These are phyloP conservation scores for Cephus runcator DNA, from an alignment of 2,888 invertebrate genomes.

Conservation along the genomic window DNA sequence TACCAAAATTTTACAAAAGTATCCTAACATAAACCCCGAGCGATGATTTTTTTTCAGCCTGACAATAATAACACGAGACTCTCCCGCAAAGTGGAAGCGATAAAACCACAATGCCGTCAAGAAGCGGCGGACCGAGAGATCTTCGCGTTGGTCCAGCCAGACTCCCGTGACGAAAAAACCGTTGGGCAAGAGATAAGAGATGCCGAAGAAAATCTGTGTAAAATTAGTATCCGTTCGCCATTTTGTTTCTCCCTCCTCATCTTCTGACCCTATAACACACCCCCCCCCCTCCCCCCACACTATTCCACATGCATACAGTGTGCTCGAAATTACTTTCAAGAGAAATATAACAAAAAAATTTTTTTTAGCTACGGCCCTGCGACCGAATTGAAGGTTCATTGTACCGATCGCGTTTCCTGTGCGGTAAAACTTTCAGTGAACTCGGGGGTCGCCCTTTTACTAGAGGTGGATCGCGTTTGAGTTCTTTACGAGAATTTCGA, in stretches of 20 bases:
- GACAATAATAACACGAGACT: slow-evolving; percentile 10
- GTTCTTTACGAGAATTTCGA: background rate
- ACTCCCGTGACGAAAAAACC: slow-evolving; percentile 23
- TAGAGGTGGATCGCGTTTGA: background rate
- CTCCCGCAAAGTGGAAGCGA: slow-evolving; percentile 32
- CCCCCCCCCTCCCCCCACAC: accelerated
- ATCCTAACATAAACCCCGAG: too few species aligned
- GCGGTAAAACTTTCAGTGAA: background rate
- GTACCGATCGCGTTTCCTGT: background rate
- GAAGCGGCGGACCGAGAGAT: slow-evolving; percentile 5
- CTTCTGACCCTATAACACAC: background rate
- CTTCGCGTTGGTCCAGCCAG: slow-evolving; percentile 37
- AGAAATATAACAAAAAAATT: background rate
- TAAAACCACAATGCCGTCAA: slow-evolving; percentile 1
- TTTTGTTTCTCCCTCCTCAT: background rate
- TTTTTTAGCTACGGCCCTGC: background rate
- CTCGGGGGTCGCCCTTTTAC: background rate
- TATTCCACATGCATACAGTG: background rate
- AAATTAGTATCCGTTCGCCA: background rate
- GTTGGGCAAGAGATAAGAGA: background rate
- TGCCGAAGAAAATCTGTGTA: background rate
- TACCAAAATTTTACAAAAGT: too few species aligned
- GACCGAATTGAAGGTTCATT: background rate
- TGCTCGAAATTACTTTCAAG: background rate
- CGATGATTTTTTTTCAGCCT: background rate